These are phyloP conservation scores for Stomatorhinus walkeri DNA, from an alignment of 2,797 vertebrate genomes.

Conservation along the genomic window DNA sequence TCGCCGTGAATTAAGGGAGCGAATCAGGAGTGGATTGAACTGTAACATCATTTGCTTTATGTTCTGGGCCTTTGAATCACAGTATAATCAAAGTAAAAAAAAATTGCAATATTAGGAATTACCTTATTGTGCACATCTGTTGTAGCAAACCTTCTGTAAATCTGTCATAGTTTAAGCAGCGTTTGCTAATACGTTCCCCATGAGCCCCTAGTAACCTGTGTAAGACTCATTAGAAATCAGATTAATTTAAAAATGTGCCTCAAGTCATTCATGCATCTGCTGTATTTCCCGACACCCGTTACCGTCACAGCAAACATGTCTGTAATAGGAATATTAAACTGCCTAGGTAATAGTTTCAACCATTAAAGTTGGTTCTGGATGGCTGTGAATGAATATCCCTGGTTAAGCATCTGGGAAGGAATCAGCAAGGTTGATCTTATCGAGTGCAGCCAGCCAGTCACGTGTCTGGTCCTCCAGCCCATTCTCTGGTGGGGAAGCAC, in stretches of 20 bases:
- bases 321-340: background rate
- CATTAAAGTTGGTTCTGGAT: background rate
- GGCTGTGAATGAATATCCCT: background rate
- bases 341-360: background rate
- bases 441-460: background rate
- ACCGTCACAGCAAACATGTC: background rate
- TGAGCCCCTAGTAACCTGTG: background rate
- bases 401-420: background rate
- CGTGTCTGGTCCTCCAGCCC: background rate
- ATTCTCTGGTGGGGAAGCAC: background rate
- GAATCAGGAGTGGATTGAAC: background rate
- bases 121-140: background rate
- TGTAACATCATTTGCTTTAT: background rate
- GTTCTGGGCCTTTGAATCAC: background rate
- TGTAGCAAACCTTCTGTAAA: background rate
- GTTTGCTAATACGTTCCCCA: background rate
- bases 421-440: background rate
- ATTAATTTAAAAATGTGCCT: background rate
- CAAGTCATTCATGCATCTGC: background rate
- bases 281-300: background rate
- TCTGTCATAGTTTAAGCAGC: background rate
- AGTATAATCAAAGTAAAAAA: background rate
- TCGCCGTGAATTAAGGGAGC: background rate
- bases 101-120: background rate
- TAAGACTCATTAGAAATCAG: background rate